These are phyloP conservation scores for Machimus atricapillus DNA, from an alignment of 2,888 invertebrate species.

Conservation along the genomic window DNA sequence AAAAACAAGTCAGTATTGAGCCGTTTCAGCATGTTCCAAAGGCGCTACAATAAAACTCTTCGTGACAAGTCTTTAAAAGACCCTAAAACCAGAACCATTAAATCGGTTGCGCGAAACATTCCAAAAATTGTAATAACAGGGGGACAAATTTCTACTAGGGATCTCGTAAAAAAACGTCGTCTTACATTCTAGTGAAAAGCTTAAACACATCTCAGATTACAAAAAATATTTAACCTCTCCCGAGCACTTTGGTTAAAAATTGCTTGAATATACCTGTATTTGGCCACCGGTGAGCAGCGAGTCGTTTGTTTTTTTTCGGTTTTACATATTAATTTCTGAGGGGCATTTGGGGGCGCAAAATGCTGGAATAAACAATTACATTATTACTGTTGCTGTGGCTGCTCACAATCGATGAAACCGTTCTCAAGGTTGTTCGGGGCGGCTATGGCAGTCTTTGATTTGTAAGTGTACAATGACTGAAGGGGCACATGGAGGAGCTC, in stretches of 20 bases:
- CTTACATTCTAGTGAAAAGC: constrained; percentile 15
- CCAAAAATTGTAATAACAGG: not conserved
- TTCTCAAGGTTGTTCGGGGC: constrained; percentile 49
- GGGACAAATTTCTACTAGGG: not conserved
- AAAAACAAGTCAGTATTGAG: not conserved
- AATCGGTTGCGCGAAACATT: not conserved
- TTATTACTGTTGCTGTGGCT: not conserved
- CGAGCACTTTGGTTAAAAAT: constrained; percentile 34
- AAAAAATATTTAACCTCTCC: constrained; percentile 26
- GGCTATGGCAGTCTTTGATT: constrained; percentile 48
- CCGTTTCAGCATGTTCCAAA: not conserved
- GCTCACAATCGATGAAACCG: constrained; percentile 47
- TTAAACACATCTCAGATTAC: constrained; percentile 18
- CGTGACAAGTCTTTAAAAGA: not conserved
- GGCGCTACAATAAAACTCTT: not conserved
- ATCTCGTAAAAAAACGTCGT: not conserved
- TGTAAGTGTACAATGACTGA: constrained; percentile 77
- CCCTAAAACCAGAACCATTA: not conserved
- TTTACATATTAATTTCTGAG: not conserved
- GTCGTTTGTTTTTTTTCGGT: not conserved
- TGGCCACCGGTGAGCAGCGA: not conserved
- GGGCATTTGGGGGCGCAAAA: not conserved
- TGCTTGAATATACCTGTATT: constrained; percentile 31
- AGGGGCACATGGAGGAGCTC: constrained; percentile 88
- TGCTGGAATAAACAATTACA: not conserved